Evolutionary conservation across 2,888 invertebrate genomes (phyloP).

Genomic region (Pogonocherus hispidulus): DNA sequence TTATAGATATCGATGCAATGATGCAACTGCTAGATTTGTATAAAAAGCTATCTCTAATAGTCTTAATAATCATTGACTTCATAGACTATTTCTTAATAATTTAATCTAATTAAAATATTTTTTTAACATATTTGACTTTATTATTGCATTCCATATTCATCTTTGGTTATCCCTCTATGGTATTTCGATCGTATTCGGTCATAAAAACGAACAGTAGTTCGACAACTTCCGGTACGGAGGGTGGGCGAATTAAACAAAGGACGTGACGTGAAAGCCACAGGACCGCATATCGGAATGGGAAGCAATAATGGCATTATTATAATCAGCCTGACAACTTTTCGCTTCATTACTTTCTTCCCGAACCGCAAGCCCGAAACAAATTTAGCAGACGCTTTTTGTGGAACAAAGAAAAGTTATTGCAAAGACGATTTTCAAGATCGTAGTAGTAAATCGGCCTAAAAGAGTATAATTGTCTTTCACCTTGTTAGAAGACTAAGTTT

Average conservation of each 20-base stretch:
- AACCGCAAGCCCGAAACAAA: neutral
- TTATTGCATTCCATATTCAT: no score
- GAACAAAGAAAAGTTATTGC: neutral
- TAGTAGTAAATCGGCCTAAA: neutral
- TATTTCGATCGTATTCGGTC: neutral
- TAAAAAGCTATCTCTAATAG: no score
- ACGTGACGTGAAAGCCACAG: neutral
- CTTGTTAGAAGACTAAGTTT: neutral
- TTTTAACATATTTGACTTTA: no score
- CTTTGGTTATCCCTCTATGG: no score
- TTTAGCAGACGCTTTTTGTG: neutral
- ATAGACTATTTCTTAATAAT: no score
- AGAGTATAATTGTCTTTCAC: neutral
- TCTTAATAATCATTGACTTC: no score
- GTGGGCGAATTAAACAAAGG: neutral
- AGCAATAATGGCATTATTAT: slow-evolving; percentile 4
- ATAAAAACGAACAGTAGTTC: slow-evolving; percentile 4
- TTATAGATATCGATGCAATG: no score
- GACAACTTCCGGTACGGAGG: slow-evolving; percentile 1
- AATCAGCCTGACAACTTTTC: slow-evolving; percentile 3
- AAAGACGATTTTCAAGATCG: neutral
- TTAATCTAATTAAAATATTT: no score
- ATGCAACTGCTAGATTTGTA: no score
- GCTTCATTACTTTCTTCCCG: neutral
- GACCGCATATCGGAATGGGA: neutral